Percentiles rank a stretch among this genome's conserved stretches.
Conservation (phyloP, 2,797 vertebrate species). For the Protonibea diacanthus region DNA sequence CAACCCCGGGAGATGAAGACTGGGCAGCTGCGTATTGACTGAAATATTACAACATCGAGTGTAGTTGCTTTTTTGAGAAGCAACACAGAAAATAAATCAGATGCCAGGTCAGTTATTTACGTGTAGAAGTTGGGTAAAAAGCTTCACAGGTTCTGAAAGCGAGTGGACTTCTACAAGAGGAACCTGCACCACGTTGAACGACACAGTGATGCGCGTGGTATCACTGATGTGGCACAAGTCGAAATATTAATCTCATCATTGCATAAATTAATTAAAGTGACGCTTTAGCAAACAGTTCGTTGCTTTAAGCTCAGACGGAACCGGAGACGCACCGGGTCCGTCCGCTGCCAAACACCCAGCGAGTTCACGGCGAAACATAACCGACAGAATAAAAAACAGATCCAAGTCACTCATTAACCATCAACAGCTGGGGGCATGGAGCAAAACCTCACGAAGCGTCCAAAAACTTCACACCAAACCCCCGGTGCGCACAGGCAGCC, state of each 20-base stretch:
- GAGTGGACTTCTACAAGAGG: background rate
- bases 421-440: background rate
- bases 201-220: background rate
- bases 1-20: background rate
- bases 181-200: background rate
- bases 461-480: slow-evolving; percentile 16
- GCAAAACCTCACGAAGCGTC: slow-evolving; percentile 1
- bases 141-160: background rate
- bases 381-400: background rate
- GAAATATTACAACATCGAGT: background rate
- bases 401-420: background rate
- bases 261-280: background rate
- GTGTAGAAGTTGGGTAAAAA: background rate
- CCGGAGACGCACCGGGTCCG: background rate
- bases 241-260: background rate
- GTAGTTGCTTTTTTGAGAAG: background rate
- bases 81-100: background rate
- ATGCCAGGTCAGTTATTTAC: background rate
- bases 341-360: background rate
- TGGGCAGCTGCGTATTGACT: background rate
- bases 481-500: slow-evolving; percentile 7
- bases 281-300: background rate
- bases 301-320: background rate
- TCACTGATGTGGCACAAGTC: background rate
- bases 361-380: background rate